Evolutionary conservation across 1,140 invertebrate genomes (phyloP).

Genomic region (Hycleus phaleratus): DNA sequence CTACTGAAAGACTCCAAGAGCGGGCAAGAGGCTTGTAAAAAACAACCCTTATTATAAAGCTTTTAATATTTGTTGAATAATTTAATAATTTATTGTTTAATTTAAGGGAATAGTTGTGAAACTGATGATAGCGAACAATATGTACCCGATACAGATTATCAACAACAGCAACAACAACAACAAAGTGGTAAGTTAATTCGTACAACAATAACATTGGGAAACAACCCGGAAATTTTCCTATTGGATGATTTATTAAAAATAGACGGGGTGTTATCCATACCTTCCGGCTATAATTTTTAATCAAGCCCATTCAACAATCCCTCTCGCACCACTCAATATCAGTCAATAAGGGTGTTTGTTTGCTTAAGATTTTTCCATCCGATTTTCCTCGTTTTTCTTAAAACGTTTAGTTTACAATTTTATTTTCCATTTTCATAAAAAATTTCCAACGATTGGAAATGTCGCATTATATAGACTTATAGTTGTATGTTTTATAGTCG

Average conservation of each 20-base stretch:
- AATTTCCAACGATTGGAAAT: no score
- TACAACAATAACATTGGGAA: not conserved
- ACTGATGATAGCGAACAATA: conserved; percentile 39
- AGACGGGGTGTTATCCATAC: not conserved
- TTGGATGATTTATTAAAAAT: not conserved
- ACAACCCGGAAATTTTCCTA: no score
- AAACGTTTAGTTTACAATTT: no score
- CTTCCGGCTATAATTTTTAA: conserved; percentile 19
- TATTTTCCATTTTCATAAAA: no score
- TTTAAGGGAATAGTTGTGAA: conserved; percentile 38
- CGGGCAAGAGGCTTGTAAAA: not conserved
- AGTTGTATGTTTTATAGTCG: no score
- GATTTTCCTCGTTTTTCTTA: no score
- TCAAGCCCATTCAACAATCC: conserved; percentile 8
- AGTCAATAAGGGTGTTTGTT: conserved; percentile 19
- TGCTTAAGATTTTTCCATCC: conserved; percentile 18
- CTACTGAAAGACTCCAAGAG: not conserved
- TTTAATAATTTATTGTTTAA: conserved; percentile 1
- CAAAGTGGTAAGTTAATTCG: conserved; percentile 24
- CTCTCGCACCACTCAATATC: conserved; percentile 2
- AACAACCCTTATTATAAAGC: not conserved
- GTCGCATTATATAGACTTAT: no score
- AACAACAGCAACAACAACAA: not conserved
- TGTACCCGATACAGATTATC: conserved; percentile 33
- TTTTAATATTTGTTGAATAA: not conserved